These are phyloP conservation scores for Leptocoma aspasia DNA, from an alignment of 2,113 vertebrate species.

Conservation along the genomic window DNA sequence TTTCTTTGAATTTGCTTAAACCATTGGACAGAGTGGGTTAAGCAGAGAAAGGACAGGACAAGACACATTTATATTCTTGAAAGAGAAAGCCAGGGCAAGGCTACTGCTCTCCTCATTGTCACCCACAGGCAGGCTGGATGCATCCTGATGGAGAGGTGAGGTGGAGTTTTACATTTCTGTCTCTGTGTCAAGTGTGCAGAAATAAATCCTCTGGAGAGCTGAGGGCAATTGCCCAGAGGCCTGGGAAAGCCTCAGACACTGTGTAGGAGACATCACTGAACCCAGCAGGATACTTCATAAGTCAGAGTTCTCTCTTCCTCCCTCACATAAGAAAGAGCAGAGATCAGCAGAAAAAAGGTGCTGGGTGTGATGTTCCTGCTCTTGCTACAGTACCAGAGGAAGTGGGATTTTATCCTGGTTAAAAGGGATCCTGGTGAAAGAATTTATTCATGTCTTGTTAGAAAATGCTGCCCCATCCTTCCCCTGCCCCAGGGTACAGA, in stretches of 20 bases:
- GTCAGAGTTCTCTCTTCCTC: neutral
- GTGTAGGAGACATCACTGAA: neutral
- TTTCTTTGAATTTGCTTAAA: neutral
- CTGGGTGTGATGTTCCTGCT: neutral
- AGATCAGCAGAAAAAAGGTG: neutral
- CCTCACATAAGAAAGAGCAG: neutral
- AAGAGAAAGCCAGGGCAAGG: neutral
- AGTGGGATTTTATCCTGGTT: neutral
- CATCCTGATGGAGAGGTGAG: neutral
- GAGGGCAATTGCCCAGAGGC: neutral
- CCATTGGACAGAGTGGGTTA: neutral
- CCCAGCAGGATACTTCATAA: neutral
- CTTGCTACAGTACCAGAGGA: neutral
- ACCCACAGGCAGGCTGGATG: rapidly evolving
- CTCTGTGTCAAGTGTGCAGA: neutral
- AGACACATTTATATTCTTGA: neutral
- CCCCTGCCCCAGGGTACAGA: neutral
- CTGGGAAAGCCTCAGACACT: neutral
- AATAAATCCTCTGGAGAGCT: neutral
- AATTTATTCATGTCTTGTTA: neutral
- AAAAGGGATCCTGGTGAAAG: neutral
- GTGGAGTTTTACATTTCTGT: neutral
- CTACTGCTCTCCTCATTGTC: neutral
- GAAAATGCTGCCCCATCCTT: neutral
- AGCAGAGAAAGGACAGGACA: neutral